Percentiles rank a stretch among this genome's conserved stretches.
These are phyloP conservation scores for Archaeoteleia sp. DNA, from an alignment of 2,888 invertebrate species.

Conservation along the genomic window DNA sequence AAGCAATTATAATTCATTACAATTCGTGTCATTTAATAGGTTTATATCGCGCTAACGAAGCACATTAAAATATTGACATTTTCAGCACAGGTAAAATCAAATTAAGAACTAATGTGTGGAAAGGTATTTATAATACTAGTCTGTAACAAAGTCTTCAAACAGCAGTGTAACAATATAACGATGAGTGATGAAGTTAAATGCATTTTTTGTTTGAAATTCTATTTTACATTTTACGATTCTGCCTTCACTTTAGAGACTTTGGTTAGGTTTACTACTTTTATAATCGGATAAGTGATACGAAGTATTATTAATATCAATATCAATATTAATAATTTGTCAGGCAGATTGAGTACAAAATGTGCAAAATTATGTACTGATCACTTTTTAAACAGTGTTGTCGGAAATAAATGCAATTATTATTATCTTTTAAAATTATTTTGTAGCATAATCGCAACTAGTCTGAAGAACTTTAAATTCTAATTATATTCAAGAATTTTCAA, in stretches of 20 bases:
- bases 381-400: slow-evolving; percentile 8
- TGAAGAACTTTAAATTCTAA: neutral
- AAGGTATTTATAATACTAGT: slow-evolving; percentile 35
- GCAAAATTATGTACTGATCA: slow-evolving; percentile 2
- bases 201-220: neutral
- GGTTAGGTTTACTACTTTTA: no score
- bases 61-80: neutral
- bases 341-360: slow-evolving; percentile 31
- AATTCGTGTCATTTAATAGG: slow-evolving; percentile 11
- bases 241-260: neutral
- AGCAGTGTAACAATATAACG: slow-evolving; percentile 18
- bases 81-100: slow-evolving; percentile 3
- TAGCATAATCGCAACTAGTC: neutral
- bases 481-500: no score
- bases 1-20: no score
- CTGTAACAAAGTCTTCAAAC: slow-evolving; percentile 17
- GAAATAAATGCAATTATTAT: slow-evolving; percentile 9
- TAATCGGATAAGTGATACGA: slow-evolving; percentile 19
- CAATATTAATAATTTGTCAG: no score
- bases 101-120: slow-evolving; percentile 31
- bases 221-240: slow-evolving; percentile 7
- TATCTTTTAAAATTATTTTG: slow-evolving; percentile 11
- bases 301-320: no score
- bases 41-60: slow-evolving; percentile 2
- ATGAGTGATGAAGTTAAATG: no score